These are phyloP conservation scores for Corythornis cristatus DNA, from an alignment of 2,113 vertebrate genomes.

Conservation along the genomic window DNA sequence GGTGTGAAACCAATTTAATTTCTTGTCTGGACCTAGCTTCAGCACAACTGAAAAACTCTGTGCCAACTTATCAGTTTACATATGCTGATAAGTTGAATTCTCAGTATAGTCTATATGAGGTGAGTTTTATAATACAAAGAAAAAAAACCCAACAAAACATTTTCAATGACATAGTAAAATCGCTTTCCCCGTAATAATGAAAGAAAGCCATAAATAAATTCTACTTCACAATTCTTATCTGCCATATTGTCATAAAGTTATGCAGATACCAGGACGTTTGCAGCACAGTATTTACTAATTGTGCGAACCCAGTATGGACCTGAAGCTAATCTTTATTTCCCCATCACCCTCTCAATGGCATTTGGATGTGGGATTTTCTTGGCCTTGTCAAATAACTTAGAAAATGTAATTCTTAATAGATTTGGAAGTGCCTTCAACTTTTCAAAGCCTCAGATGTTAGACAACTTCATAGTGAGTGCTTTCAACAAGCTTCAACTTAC, in stretches of 20 bases:
- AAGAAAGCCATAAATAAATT: background rate
- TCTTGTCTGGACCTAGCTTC: background rate
- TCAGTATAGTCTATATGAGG: background rate
- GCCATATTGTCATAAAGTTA: background rate
- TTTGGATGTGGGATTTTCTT: background rate
- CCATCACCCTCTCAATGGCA: background rate
- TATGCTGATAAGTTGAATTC: background rate
- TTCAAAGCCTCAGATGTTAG: background rate
- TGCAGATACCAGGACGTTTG: background rate
- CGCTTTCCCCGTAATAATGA: background rate
- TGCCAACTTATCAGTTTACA: background rate
- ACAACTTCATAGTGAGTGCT: constrained; percentile 26
- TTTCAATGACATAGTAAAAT: background rate
- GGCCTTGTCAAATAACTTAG: background rate
- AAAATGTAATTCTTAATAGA: background rate
- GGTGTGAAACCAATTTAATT: background rate
- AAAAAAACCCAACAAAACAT: background rate
- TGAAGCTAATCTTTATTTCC: background rate
- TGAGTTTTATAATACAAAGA: background rate
- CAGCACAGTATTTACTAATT: background rate
- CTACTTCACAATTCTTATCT: background rate
- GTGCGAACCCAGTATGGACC: background rate
- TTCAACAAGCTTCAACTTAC: constrained; percentile 27
- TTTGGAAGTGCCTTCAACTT: constrained; percentile 7
- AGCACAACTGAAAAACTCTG: background rate